phyloP scores from a whole-genome alignment of 1,140 invertebrate species.

The Cryptotermes secundus region DNA sequence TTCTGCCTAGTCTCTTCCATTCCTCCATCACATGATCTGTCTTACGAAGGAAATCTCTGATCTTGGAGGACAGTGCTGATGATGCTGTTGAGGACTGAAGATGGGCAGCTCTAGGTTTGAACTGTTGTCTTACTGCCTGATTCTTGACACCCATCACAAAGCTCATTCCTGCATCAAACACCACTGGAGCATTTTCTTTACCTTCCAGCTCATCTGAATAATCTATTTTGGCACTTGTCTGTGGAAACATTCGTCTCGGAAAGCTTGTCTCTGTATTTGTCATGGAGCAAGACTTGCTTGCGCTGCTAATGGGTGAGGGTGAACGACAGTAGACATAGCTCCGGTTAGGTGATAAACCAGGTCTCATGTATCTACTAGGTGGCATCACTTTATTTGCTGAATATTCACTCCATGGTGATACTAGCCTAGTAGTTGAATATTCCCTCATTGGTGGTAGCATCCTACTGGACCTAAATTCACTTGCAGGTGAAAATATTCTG shows the following conservation, averaged over 20 bases:
- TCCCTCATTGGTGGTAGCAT: not conserved
- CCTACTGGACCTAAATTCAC: not conserved
- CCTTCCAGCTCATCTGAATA: slow-evolving; percentile 56
- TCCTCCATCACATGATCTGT: slow-evolving; percentile 85
- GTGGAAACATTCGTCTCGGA: slow-evolving; percentile 64
- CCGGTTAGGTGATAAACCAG: not conserved
- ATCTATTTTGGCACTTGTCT: slow-evolving; percentile 50
- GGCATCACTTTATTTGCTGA: not conserved
- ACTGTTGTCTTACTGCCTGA: slow-evolving; percentile 55
- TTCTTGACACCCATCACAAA: slow-evolving; percentile 71
- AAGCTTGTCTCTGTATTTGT: slow-evolving; percentile 39
- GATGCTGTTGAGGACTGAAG: slow-evolving; percentile 72
- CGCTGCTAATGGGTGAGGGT: not conserved
- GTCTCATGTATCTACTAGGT: not conserved
- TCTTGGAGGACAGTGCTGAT: slow-evolving; percentile 69
- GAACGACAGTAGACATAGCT: not conserved
- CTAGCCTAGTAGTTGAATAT: not conserved
- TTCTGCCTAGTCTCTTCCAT: slow-evolving; percentile 67
- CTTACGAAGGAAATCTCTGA: slow-evolving; percentile 74
- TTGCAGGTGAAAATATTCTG: not conserved
- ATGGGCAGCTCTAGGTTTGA: slow-evolving; percentile 67
- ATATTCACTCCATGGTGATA: not conserved
- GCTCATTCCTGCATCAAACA: slow-evolving; percentile 77
- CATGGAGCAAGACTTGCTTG: slow-evolving; percentile 8
- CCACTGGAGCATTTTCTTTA: slow-evolving; percentile 70